Percentiles rank a stretch among this genome's conserved stretches.
Conservation (phyloP, 2,888 invertebrate genomes). For the Pammene aurita region DNA sequence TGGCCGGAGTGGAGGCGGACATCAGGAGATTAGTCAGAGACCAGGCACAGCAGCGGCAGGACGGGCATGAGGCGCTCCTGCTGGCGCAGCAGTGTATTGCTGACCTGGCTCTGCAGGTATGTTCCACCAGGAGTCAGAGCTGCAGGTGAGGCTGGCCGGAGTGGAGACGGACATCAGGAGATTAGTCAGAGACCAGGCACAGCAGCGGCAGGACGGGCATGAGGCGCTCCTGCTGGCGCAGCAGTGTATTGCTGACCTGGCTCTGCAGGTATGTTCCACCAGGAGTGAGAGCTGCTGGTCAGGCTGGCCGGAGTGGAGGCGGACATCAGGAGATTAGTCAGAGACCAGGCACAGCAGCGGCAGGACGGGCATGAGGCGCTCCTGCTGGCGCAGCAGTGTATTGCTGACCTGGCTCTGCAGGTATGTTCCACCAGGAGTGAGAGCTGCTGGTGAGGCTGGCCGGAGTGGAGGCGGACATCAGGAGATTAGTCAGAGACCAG, state of each 20-base stretch:
- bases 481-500: conserved; percentile 95
- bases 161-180: conserved; percentile 96
- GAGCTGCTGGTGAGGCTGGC: conserved; percentile 90
- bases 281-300: too few relatives aligned
- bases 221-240: conserved; percentile 93
- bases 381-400: conserved; percentile 93
- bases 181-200: conserved; percentile 95
- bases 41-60: conserved; percentile 93
- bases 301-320: conserved; percentile 93
- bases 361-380: conserved; percentile 93
- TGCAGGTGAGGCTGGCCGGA: conserved; percentile 88
- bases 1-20: conserved; percentile 93
- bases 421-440: conserved; percentile 83
- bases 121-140: too few relatives aligned
- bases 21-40: conserved; percentile 94
- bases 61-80: conserved; percentile 92
- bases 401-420: conserved; percentile 93
- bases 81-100: conserved; percentile 94
- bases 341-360: conserved; percentile 94
- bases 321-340: conserved; percentile 94
- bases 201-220: conserved; percentile 92
- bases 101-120: conserved; percentile 93
- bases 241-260: conserved; percentile 92
- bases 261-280: conserved; percentile 88
- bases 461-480: conserved; percentile 94